Percentiles rank a stretch among this genome's conserved stretches.
phyloP scores from a whole-genome alignment of 2,113 vertebrate species.

The Colius striatus region DNA sequence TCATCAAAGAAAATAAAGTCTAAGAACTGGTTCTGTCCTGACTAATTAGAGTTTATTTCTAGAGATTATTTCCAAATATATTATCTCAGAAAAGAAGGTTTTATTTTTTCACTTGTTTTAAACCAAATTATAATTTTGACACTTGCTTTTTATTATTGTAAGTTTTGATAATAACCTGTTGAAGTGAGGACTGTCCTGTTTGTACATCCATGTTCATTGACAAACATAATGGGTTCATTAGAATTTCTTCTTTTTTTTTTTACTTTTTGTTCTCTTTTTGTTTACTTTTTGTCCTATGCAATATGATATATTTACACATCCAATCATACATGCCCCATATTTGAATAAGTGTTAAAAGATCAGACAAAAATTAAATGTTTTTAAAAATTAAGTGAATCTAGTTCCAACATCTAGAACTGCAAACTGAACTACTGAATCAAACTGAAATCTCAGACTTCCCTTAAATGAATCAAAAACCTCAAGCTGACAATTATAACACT shows the following conservation, averaged over 20 bases:
- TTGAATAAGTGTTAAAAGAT: background rate
- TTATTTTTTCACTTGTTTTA: slow-evolving; percentile 4
- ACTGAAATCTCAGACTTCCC: background rate
- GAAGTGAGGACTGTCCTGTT: background rate
- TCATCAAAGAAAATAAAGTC: background rate
- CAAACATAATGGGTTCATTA: background rate
- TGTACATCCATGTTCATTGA: background rate
- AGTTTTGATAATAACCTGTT: background rate
- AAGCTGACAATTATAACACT: background rate
- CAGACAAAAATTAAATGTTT: background rate
- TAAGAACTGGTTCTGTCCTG: background rate
- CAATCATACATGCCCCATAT: background rate
- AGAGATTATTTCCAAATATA: background rate
- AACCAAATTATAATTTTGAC: background rate
- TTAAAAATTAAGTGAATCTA: background rate
- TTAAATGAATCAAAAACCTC: background rate
- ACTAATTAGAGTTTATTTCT: background rate
- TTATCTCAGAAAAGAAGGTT: background rate
- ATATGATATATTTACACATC: background rate
- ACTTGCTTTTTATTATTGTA: background rate
- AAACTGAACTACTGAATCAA: background rate
- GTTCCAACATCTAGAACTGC: background rate
- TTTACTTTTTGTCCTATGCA: background rate
- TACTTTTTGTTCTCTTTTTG: background rate
- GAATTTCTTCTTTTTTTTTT: background rate